Percentiles rank a stretch among this genome's conserved stretches.
Evolutionary conservation across 1,140 invertebrate genomes (phyloP).

Genomic region (Drosophila tropicalis): DNA sequence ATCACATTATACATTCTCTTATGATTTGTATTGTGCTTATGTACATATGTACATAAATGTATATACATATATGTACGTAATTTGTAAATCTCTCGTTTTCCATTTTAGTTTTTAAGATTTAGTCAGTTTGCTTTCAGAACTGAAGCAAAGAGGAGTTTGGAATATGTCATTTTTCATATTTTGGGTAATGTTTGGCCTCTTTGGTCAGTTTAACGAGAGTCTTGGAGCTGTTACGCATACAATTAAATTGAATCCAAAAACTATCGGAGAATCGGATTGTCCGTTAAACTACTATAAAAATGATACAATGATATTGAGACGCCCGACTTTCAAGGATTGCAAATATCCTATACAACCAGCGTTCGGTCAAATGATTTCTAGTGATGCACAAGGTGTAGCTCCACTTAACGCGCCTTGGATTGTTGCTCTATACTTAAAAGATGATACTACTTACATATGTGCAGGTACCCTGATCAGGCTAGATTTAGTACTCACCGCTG

Average conservation of each 20-base stretch:
- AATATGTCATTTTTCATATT: no score
- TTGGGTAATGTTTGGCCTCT: no score
- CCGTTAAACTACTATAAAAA: conserved; percentile 25
- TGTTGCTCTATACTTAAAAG: not conserved
- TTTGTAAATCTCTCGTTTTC: no score
- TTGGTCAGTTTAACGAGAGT: no score
- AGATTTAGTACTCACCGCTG: conserved; percentile 32
- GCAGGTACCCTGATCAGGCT: conserved; percentile 12
- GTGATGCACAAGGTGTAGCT: fast-evolving
- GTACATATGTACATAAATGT: no score
- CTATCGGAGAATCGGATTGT: conserved; percentile 31
- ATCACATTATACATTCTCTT: no score
- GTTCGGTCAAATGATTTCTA: fast-evolving
- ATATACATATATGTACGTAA: no score
- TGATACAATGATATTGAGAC: not conserved
- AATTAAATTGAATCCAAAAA: conserved; percentile 3
- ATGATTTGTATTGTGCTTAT: no score
- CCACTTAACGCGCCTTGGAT: not conserved
- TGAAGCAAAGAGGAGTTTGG: no score
- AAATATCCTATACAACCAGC: not conserved
- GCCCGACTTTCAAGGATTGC: not conserved
- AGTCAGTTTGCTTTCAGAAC: no score
- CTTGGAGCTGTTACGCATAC: no score
- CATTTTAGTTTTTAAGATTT: no score
- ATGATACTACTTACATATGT: not conserved